These are phyloP conservation scores for Pelecanus crispus DNA, from an alignment of 2,113 vertebrate species.

Conservation along the genomic window DNA sequence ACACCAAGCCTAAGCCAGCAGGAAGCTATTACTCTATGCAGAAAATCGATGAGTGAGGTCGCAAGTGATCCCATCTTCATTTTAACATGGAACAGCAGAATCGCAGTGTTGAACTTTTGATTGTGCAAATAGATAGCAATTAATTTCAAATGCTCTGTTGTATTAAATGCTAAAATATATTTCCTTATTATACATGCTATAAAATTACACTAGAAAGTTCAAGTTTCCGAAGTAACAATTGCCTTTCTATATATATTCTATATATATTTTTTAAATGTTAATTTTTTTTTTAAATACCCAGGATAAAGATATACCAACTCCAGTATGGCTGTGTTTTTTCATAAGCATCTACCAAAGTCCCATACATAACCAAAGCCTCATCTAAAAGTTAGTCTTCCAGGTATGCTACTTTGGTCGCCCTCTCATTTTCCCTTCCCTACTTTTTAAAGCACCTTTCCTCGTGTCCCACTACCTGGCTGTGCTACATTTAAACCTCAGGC, in stretches of 20 bases:
- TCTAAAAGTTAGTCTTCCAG: background rate
- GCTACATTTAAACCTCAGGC: background rate
- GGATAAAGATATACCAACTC: conserved; percentile 6
- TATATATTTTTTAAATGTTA: background rate
- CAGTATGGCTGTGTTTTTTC: background rate
- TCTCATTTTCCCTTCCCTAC: background rate
- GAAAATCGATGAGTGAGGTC: background rate
- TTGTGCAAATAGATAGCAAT: conserved; percentile 44
- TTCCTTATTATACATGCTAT: conserved; percentile 65
- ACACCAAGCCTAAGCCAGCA: background rate
- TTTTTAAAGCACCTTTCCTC: background rate
- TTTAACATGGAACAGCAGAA: background rate
- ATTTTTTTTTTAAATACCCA: background rate
- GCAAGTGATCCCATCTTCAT: background rate
- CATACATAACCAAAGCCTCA: background rate
- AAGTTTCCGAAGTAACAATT: conserved; percentile 40
- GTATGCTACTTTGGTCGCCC: background rate
- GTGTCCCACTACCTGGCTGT: background rate
- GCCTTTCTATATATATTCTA: conserved; percentile 12
- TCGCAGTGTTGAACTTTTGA: background rate
- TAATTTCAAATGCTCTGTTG: conserved; percentile 10
- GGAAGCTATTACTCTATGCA: background rate
- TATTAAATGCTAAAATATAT: conserved; percentile 68
- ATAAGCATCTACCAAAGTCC: background rate
- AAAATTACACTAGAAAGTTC: conserved; percentile 68